These are phyloP conservation scores for Sisor rabdophorus DNA, from an alignment of 2,113 vertebrate genomes.

Conservation along the genomic window DNA sequence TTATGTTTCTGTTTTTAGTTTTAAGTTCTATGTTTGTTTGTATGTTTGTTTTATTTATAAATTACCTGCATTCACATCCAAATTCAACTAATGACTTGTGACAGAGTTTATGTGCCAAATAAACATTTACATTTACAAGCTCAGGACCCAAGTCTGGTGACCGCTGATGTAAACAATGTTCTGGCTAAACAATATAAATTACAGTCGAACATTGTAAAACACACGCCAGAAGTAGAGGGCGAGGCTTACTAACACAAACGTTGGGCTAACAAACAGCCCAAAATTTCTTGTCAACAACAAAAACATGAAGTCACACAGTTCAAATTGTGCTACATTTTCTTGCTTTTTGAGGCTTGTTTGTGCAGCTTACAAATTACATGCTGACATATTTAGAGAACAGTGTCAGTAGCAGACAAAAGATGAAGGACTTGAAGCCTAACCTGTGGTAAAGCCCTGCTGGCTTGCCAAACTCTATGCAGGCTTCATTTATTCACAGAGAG, in stretches of 20 bases:
- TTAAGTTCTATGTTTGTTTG: too few relatives aligned
- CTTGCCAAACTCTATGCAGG: not conserved
- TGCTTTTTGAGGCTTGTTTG: not conserved
- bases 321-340: conserved; percentile 15
- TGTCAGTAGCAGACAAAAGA: not conserved
- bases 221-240: too few relatives aligned
- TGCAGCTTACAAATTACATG: conserved; percentile 15
- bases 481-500: conserved; percentile 20
- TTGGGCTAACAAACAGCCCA: not conserved
- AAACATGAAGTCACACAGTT: conserved; percentile 9
- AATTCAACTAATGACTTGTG: too few relatives aligned
- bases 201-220: too few relatives aligned
- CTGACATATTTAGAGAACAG: conserved; percentile 17
- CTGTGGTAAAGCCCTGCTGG: conserved; percentile 11
- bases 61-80: too few relatives aligned
- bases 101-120: too few relatives aligned
- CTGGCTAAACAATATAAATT: too few relatives aligned
- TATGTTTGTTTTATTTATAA: too few relatives aligned
- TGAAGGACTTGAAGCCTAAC: conserved; percentile 2
- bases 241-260: not conserved
- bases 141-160: too few relatives aligned
- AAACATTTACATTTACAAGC: too few relatives aligned
- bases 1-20: too few relatives aligned
- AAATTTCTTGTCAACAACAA: not conserved
- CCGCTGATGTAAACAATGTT: too few relatives aligned